Base-by-base conservation (phyloP, 2,888 invertebrate genomes). In the Drosophila hawaiiensis region DNA sequence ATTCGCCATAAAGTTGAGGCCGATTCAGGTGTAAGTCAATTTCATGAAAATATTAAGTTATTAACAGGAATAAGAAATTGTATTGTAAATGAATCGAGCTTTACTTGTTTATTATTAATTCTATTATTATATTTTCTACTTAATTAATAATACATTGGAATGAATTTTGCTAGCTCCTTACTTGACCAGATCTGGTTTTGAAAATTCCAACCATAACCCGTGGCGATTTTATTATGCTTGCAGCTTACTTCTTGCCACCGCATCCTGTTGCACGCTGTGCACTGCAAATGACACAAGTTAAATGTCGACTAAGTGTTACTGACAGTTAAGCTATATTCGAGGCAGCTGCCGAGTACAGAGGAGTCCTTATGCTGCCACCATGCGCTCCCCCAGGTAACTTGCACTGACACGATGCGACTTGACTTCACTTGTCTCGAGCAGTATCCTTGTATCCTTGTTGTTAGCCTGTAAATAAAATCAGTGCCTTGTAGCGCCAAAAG, bases 231-330 rank as follows among this genome's bases (percentile, higher is more conserved):
- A 62, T 63, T 49, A 64, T 61, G 16, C 56, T 35, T 28, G 52
- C 9, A 39, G 50, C 28, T 56, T 10, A 29, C 35, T 28, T 37
- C 19, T 41, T n/a, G 37, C 29, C 19, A 29, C n/a, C 49, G 53
- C n/a, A 35, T 43, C 12, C n/a, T 29, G 31, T 59, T 47, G 50
- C 47, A 33, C 22, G 39, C 58, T 54, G 52, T n/a, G 50, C 55
- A 54, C 75, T 87, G 86, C 74, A 84, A 82, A 73, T 88, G 91
- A 78, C 87, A 90, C 70, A 84, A 87, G 91, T 80, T 87, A 84
- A 91, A 87, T 84, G 91, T 84, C 78, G 76, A 74, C 80, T 89
- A 84, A 87, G 77, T 87, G 91, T 69, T 77, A 47, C 76, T 84
- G 87, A 78, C 87, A 91, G 64, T 72, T 68, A 59, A 58, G 88